Evolutionary conservation across 1,140 invertebrate genomes (phyloP), one percentile per base, ranked within the genome.

Genomic region (Euwallacea fornicatus): DNA sequence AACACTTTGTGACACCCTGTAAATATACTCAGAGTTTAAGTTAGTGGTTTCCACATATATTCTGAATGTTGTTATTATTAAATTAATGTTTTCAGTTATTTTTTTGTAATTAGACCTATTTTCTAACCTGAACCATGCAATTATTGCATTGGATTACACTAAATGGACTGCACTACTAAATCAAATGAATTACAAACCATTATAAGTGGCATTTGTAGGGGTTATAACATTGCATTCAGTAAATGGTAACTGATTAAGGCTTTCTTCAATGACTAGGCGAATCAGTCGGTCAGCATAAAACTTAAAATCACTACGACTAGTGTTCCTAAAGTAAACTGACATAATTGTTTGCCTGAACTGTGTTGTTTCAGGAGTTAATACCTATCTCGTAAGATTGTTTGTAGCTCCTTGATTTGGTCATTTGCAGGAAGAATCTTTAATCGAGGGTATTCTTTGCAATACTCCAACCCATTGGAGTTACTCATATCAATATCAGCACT

Each of bases 271-370:
- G 6, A 99, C 95, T 60, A 99, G 83, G 21, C 96, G 88, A 77
- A 98, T 98, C 80, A 97, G 79, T 46, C 97, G 88, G 84, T 99
- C 97, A 7, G 97, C 97, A 83, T 96, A 98, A 83, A 99, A 99
- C 82, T 98, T 98, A 82, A 99, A 99, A 83, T 99, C 97, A 84
- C 93, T 96, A 76, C 96, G 86, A 8, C 89, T 86, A 42, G 97
- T 99, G 74, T 93, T 93, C 82, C 96, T 97, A 65, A 9, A 66
- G 9, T 58, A 8, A 68, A 72, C 66, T 54, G 42, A 16, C 15
- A 53, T 46, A 55, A 6, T 41, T 50, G 58, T 54, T 72, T 56
- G 65, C 50, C 41, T 43, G 10, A 44, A 46, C 47, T 58, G 46
- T n/a, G 6, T 60, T 44, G 54, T 46, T 55, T 7, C 11, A 64